Evolutionary conservation across 2,888 invertebrate genomes (phyloP), one percentile per base, ranked within the genome.

Genomic region (Saturnia japonica): DNA sequence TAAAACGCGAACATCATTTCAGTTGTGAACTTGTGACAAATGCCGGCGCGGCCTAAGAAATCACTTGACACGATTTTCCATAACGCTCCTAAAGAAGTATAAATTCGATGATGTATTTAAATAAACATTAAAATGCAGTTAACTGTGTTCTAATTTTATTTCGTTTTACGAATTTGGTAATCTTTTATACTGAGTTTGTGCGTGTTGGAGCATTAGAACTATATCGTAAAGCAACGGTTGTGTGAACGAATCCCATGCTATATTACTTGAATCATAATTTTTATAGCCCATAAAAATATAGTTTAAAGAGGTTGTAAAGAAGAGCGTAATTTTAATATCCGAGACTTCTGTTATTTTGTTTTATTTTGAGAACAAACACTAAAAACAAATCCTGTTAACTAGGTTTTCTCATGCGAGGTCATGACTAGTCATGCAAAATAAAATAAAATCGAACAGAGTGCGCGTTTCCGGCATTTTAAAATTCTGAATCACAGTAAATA

Each of bases 391-490:
- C 28, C 64, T 40, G n/a, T 40, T n/a, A 34, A 19, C 40, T 1
- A 64, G 40, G 40, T 11, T 62, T 16, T 34, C 14, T 62, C 34
- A 62, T n/a, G 7, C 28, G 16, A 14, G 28, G 12, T 62, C 16
- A n/a, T n/a, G 34, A 8, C 25, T 25, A 60, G 9, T 40, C n/a
- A 40, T 64, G 62, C 28, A 62, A 62, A 62, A 64, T 40, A 64
- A 64, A 40, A 64, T 40, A 64, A 64, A 64, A n/a, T 9, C 19
- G 40, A 64, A 19, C 19, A n/a, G 64, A n/a, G 8, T 19, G 9
- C 64, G 9, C 64, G 64, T 40, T 64, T 64, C 64, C 64, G 64
- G 64, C 64, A 34, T 64, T 64, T 40, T 40, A 40, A 40, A 8
- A 64, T 62, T 62, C 19, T 64, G 64, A 64, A 64, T 64, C 64